A percentile compares a stretch with the other conserved stretches of the same genome.
Conservation (phyloP, 1,140 invertebrate genomes). For the Matsumurasca onukii region DNA sequence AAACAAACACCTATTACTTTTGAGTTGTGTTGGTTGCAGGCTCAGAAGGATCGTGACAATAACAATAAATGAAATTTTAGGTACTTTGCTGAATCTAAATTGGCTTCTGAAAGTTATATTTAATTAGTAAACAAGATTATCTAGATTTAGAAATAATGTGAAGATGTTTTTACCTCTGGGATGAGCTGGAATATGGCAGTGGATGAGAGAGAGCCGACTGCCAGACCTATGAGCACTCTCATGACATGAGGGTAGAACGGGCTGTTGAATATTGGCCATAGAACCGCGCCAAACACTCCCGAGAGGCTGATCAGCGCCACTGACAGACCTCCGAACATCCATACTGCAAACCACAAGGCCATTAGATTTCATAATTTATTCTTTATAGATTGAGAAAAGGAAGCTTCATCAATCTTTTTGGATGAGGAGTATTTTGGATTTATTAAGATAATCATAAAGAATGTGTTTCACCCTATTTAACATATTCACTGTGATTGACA, state of each 20-base stretch:
- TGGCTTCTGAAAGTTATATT: no score
- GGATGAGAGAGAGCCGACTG: constrained; percentile 64
- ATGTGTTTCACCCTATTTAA: neutral
- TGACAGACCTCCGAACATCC: constrained; percentile 60
- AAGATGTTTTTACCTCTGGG: constrained; percentile 62
- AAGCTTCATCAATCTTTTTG: neutral
- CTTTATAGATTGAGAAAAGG: neutral
- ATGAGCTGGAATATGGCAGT: constrained; percentile 65
- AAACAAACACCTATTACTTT: no score
- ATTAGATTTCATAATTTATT: neutral
- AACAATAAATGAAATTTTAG: no score
- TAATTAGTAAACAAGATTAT: no score
- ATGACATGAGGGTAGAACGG: constrained; percentile 57
- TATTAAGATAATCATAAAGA: neutral
- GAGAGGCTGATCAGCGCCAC: constrained; percentile 63
- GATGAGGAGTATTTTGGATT: neutral
- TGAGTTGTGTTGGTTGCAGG: no score
- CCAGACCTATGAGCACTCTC: constrained; percentile 62
- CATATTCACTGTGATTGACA: neutral
- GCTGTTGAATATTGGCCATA: constrained; percentile 61
- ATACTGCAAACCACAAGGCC: constrained; percentile 49
- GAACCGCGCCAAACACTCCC: constrained; percentile 59
- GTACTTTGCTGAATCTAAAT: no score
- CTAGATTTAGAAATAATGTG: no score
- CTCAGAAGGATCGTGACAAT: no score